Conservation (phyloP, 2,113 vertebrate genomes). For the Pseudois nayaur region DNA sequence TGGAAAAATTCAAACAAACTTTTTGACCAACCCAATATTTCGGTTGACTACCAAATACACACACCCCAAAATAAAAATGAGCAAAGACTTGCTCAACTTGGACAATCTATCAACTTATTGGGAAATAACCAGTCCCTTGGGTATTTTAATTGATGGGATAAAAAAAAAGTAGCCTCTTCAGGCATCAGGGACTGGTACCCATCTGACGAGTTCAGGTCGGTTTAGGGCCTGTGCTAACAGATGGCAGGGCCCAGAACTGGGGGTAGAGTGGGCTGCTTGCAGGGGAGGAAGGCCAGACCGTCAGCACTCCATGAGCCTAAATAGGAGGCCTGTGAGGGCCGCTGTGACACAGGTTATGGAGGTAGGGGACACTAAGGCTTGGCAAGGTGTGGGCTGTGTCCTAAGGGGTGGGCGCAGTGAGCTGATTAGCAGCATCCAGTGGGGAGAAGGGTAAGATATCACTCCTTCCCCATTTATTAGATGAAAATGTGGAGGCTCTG, state of each 20-base stretch:
- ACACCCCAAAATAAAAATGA: not conserved
- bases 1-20: not conserved
- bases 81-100: not conserved
- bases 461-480: not conserved
- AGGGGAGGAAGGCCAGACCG: not conserved
- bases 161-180: not conserved
- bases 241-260: not conserved
- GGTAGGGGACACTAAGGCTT: not conserved
- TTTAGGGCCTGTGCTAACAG: not conserved
- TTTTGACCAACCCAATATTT: not conserved
- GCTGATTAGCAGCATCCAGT: not conserved
- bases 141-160: conserved; percentile 55
- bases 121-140: conserved; percentile 34
- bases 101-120: not conserved
- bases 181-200: not conserved
- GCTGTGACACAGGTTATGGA: fast-evolving
- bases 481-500: not conserved
- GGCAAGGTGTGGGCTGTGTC: not conserved
- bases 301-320: fast-evolving
- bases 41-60: not conserved
- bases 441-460: not conserved
- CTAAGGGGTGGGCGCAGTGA: fast-evolving
- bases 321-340: not conserved
- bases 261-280: not conserved
- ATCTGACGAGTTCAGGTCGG: conserved; percentile 10